A percentile compares a stretch with the other conserved stretches of the same genome.
Conservation (phyloP, 2,797 vertebrate species). For the Gymnoscopelus braueri region DNA sequence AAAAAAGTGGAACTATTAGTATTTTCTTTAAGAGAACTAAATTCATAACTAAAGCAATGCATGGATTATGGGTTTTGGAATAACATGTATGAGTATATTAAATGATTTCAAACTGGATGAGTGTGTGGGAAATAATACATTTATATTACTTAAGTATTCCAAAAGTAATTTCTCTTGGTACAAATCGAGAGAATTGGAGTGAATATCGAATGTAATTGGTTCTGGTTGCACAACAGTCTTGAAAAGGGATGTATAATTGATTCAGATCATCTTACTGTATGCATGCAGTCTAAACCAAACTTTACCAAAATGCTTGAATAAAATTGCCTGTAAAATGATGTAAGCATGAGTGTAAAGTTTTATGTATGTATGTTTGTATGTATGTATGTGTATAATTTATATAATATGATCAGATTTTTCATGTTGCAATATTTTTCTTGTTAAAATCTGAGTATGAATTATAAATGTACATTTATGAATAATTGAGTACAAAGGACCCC, state of each 20-base stretch:
- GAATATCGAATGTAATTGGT: slow-evolving; percentile 5
- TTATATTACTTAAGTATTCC: too few species aligned
- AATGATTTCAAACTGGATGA: too few species aligned
- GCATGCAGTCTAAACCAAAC: slow-evolving; percentile 10
- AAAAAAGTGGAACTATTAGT: too few species aligned
- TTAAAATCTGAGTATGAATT: not conserved
- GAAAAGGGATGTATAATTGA: not conserved
- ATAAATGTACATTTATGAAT: not conserved
- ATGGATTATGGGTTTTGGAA: too few species aligned
- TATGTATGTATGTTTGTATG: too few species aligned
- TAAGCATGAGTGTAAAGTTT: not conserved
- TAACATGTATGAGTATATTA: too few species aligned
- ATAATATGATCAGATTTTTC: slow-evolving; percentile 3
- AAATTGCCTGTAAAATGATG: not conserved
- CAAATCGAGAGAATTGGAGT: slow-evolving; percentile 26
- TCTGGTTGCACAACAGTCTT: slow-evolving; percentile 1
- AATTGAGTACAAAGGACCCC: too few species aligned
- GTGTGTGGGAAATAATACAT: too few species aligned
- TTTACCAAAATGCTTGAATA: not conserved
- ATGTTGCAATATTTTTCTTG: slow-evolving; percentile 13
- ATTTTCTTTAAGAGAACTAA: too few species aligned
- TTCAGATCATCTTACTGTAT: not conserved
- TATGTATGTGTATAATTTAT: not conserved
- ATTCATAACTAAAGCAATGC: too few species aligned
- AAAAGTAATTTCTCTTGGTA: not conserved